Conservation (phyloP, 92 coral and sea anemone species). For the Porites cylindrica region DNA sequence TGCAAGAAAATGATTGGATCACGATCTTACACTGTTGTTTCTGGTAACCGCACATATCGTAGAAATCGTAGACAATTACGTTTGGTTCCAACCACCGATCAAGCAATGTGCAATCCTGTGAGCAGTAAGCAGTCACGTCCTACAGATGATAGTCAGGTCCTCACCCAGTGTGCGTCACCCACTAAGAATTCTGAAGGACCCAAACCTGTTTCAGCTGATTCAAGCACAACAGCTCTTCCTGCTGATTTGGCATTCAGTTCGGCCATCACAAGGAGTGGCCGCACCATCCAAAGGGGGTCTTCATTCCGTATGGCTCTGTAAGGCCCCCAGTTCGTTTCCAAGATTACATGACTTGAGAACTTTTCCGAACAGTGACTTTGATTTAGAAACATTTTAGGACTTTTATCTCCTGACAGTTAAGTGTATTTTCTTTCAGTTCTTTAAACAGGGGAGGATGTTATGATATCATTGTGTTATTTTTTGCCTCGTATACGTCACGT, state of each 20-base stretch:
- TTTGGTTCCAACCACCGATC: background rate
- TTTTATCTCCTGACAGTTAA: too few species aligned
- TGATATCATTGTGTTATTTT: too few species aligned
- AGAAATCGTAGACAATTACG: background rate
- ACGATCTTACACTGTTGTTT: background rate
- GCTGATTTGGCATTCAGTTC: background rate
- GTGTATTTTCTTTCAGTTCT: too few species aligned
- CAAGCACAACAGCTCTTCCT: background rate
- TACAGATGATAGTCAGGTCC: background rate
- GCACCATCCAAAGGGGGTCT: too few species aligned
- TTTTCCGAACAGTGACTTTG: too few species aligned
- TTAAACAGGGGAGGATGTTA: too few species aligned
- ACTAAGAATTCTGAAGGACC: background rate
- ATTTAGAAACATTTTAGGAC: too few species aligned
- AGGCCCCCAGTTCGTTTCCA: constrained; percentile 1
- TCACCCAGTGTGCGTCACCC: background rate
- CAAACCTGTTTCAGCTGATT: background rate
- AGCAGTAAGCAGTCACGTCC: background rate
- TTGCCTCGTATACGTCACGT: too few species aligned
- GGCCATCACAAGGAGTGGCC: background rate
- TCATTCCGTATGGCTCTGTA: too few species aligned
- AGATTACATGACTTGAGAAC: too few species aligned
- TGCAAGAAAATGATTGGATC: constrained; percentile 7
- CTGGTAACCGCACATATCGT: background rate
- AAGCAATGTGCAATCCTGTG: too few species aligned